A percentile compares a stretch with the other conserved stretches of the same genome.
Conservation (phyloP, 23 tunicate genomes). For the Halocynthia roretzi region DNA sequence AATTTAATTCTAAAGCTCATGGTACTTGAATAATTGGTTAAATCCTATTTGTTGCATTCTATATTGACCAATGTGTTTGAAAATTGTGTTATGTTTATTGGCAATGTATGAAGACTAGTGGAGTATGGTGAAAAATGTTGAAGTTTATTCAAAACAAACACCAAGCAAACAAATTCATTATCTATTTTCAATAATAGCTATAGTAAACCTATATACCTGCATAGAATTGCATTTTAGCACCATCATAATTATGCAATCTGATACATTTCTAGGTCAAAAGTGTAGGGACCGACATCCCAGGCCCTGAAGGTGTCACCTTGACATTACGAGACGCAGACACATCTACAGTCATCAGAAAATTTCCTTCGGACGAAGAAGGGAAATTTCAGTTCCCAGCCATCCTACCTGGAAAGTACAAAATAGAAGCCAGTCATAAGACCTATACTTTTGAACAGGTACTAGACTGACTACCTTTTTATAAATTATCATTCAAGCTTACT, state of each 20-base stretch:
- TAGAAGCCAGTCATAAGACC: conserved; percentile 43
- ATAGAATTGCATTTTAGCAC: neutral
- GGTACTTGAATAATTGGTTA: too few species aligned
- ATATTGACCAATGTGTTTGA: too few species aligned
- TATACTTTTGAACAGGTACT: conserved; percentile 63
- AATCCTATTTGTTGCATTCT: too few species aligned
- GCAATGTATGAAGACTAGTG: too few species aligned
- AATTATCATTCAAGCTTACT: too few species aligned
- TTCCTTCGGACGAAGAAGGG: conserved; percentile 39
- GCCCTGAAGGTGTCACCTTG: conserved; percentile 65
- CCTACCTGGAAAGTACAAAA: conserved; percentile 53
- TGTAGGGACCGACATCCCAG: conserved; percentile 12
- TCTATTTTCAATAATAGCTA: too few species aligned
- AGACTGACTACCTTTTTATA: neutral
- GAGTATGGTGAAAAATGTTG: too few species aligned
- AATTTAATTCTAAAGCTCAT: too few species aligned
- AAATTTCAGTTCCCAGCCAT: conserved; percentile 48
- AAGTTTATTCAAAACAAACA: too few species aligned
- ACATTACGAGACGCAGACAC: neutral
- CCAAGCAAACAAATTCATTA: too few species aligned
- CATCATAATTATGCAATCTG: neutral
- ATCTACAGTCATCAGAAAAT: neutral
- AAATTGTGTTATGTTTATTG: too few species aligned
- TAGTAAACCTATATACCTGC: too few species aligned
- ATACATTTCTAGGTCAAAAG: conserved; percentile 8